Evolutionary conservation across 1,140 invertebrate genomes (phyloP).

Genomic region (Heliothis virescens): DNA sequence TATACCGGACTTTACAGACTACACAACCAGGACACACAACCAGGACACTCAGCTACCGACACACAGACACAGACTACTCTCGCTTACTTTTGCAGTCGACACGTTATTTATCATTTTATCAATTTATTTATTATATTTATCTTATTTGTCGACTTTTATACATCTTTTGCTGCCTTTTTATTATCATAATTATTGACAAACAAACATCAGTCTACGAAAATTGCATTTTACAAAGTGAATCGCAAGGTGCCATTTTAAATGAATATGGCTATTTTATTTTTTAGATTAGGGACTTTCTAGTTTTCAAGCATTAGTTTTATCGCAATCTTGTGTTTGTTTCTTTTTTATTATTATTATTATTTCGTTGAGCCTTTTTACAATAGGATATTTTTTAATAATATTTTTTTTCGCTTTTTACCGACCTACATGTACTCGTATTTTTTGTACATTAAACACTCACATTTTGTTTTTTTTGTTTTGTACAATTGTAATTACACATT

Average conservation of each 20-base stretch:
- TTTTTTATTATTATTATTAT: slow-evolving; percentile 61
- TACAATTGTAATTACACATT: slow-evolving; percentile 63
- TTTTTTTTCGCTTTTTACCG: slow-evolving; percentile 53
- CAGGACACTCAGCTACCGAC: slow-evolving; percentile 35
- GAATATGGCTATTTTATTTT: slow-evolving; percentile 80
- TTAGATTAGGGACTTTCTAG: slow-evolving; percentile 77
- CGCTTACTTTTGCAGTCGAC: slow-evolving; percentile 41
- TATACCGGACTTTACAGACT: slow-evolving; percentile 56
- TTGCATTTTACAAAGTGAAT: slow-evolving; percentile 67
- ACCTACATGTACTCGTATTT: slow-evolving; percentile 57
- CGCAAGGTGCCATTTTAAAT: slow-evolving; percentile 82
- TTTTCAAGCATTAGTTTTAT: slow-evolving; percentile 73
- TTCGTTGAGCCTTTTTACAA: slow-evolving; percentile 63
- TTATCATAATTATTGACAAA: slow-evolving; percentile 38
- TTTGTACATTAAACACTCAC: slow-evolving; percentile 63
- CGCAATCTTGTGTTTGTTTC: slow-evolving; percentile 80
- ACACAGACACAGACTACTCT: slow-evolving; percentile 30
- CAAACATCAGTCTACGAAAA: slow-evolving; percentile 39
- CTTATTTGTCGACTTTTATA: slow-evolving; percentile 42
- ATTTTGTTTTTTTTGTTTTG: slow-evolving; percentile 66
- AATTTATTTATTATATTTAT: slow-evolving; percentile 40
- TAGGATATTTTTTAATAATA: slow-evolving; percentile 54
- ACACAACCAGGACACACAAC: slow-evolving; percentile 52
- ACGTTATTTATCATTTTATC: slow-evolving; percentile 31
- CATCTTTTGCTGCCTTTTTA: slow-evolving; percentile 38